Conservation (phyloP, 1,140 invertebrate genomes). For the Conopomorpha cramerella region DNA sequence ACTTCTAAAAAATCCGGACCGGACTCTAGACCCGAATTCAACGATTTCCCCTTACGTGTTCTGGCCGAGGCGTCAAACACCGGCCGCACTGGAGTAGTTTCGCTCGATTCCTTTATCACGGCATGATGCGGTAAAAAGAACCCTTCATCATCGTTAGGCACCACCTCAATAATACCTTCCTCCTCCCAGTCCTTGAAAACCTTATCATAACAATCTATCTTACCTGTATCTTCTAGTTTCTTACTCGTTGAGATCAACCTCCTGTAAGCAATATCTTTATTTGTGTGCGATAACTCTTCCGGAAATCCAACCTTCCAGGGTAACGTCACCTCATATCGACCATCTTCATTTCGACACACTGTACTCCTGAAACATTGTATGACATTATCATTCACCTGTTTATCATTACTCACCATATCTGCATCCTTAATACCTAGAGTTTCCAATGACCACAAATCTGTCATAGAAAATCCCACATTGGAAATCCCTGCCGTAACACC, state of each 20-base stretch:
- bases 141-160: slow-evolving; percentile 1
- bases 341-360: neutral
- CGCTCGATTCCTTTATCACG: slow-evolving; percentile 20
- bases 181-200: slow-evolving; percentile 25
- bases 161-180: slow-evolving; percentile 12
- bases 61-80: slow-evolving; percentile 20
- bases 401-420: slow-evolving; percentile 10
- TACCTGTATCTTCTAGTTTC: slow-evolving; percentile 12
- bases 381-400: neutral
- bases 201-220: slow-evolving; percentile 19
- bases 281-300: slow-evolving; percentile 15
- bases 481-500: too few species aligned
- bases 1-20: slow-evolving; percentile 32
- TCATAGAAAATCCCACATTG: neutral
- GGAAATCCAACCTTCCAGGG: neutral
- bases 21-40: slow-evolving; percentile 11
- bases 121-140: slow-evolving; percentile 29
- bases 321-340: neutral
- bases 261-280: slow-evolving; percentile 23
- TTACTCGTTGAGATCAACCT: slow-evolving; percentile 11
- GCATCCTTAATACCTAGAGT: slow-evolving; percentile 32
- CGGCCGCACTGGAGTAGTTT: slow-evolving; percentile 14
- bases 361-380: slow-evolving; percentile 5
- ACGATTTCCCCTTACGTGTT: slow-evolving; percentile 10
- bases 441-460: slow-evolving; percentile 36